Percentiles rank a stretch among this genome's conserved stretches.
Conservation (phyloP, 1,140 invertebrate species). For the Lysiphlebus fabarum region DNA sequence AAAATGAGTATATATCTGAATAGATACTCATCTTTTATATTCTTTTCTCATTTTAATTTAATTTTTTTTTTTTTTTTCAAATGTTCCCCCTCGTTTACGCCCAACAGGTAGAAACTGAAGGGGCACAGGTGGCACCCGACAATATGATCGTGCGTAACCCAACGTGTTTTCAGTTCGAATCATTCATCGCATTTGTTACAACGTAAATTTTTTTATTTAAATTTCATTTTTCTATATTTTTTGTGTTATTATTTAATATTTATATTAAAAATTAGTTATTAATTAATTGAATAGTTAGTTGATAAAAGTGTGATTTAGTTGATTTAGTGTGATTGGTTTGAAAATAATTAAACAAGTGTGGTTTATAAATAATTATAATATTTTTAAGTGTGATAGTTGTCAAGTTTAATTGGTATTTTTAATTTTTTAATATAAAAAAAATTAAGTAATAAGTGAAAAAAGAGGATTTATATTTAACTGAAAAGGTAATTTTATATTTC, state of each 20-base stretch:
- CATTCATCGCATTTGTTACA: constrained; percentile 31
- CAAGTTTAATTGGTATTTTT: no score
- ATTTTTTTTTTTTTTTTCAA: constrained; percentile 17
- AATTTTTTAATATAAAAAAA: no score
- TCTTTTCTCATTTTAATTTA: constrained; percentile 1
- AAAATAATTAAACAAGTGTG: no score
- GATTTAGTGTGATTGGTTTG: no score
- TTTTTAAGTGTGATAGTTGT: no score
- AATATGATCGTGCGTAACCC: constrained; percentile 30
- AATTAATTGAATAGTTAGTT: background rate
- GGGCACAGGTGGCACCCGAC: constrained; percentile 39
- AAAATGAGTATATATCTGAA: no score
- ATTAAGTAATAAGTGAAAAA: no score
- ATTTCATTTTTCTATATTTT: background rate
- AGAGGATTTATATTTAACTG: no score
- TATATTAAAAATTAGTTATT: background rate
- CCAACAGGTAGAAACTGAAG: constrained; percentile 39
- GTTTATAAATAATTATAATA: no score
- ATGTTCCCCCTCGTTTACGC: constrained; percentile 16
- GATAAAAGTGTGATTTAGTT: no score
- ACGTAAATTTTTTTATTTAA: background rate
- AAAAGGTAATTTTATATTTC: no score
- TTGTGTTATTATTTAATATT: background rate
- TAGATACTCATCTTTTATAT: background rate
- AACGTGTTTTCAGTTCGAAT: constrained; percentile 39